phyloP scores from a whole-genome alignment of 2,888 invertebrate genomes.

The Pristionchus arcanus region DNA sequence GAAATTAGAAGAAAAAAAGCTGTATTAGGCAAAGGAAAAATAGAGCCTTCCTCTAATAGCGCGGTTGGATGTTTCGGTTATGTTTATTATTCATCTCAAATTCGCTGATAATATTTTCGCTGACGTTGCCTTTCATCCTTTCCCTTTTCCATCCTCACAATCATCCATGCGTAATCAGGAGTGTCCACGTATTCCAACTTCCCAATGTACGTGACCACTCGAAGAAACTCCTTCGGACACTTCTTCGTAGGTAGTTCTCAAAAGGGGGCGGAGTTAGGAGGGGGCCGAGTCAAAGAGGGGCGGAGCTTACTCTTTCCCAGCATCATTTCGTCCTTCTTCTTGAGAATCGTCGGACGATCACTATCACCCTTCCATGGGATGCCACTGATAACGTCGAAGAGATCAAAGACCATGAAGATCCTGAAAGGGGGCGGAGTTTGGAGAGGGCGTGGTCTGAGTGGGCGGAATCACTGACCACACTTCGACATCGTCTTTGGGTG shows the following conservation, averaged over 20 bases:
- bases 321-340: slow-evolving; percentile 49
- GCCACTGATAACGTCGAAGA: neutral
- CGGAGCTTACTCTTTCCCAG: slow-evolving; percentile 17
- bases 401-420: slow-evolving; percentile 50
- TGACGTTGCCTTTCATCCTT: too few relatives aligned
- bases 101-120: too few relatives aligned
- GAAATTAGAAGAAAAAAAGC: too few relatives aligned
- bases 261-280: slow-evolving; percentile 24
- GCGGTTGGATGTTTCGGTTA: too few relatives aligned
- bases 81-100: too few relatives aligned
- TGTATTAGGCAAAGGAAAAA: too few relatives aligned
- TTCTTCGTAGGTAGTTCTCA: slow-evolving; percentile 25
- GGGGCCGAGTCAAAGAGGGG: neutral
- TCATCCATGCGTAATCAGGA: slow-evolving; percentile 43
- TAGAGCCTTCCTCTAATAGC: too few relatives aligned
- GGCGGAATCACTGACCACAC: slow-evolving; percentile 31
- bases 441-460: neutral
- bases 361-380: slow-evolving; percentile 43
- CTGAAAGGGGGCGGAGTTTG: neutral
- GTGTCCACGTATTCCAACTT: slow-evolving; percentile 45
- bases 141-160: neutral
- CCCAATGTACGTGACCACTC: slow-evolving; percentile 36
- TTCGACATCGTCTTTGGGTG: slow-evolving; percentile 41
- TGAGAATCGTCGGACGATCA: slow-evolving; percentile 39
- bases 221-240: slow-evolving; percentile 44